These are phyloP conservation scores for Calyptomena viridis DNA, from an alignment of 2,113 vertebrate genomes.

Conservation along the genomic window DNA sequence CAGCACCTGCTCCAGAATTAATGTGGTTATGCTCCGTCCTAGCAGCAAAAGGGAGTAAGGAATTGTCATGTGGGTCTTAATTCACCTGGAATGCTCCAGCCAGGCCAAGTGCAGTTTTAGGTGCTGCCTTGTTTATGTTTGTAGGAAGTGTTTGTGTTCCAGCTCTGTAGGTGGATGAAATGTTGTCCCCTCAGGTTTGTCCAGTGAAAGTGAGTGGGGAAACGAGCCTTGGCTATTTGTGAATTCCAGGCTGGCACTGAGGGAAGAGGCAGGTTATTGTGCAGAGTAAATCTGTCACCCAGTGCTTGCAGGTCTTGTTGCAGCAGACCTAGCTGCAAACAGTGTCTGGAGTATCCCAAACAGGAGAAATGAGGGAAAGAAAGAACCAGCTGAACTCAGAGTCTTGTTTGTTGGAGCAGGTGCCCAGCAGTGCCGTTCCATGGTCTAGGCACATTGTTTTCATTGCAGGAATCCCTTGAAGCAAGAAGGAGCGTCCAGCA, in stretches of 20 bases:
- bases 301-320: neutral
- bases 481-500: neutral
- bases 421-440: neutral
- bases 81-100: neutral
- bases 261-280: conserved; percentile 5
- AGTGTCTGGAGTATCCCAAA: neutral
- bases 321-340: neutral
- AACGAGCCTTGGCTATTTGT: neutral
- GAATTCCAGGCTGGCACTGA: neutral
- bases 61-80: neutral
- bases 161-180: neutral
- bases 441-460: neutral
- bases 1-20: neutral
- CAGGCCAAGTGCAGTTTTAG: neutral
- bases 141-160: neutral
- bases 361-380: neutral
- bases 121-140: neutral
- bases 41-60: neutral
- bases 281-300: conserved; percentile 36
- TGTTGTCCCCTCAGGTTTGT: neutral
- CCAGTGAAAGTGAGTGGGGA: neutral
- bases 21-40: neutral
- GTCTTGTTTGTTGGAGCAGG: fast-evolving
- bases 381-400: neutral
- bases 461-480: neutral